Evolutionary conservation across 2,113 vertebrate genomes (phyloP).

Genomic region (Amazona vittata): DNA sequence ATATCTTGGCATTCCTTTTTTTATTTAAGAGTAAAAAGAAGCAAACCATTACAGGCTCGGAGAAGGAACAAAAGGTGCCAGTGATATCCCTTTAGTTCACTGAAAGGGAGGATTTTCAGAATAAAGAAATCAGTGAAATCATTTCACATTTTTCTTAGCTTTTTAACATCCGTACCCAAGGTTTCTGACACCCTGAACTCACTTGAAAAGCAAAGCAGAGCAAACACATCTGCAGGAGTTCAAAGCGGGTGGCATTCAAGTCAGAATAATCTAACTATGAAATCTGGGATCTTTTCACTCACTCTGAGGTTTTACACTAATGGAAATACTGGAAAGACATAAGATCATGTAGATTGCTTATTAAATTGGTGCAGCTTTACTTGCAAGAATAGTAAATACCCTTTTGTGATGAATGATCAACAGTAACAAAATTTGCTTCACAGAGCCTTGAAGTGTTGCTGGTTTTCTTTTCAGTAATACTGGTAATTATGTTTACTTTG

Average conservation of each 20-base stretch:
- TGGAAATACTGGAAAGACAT: not conserved
- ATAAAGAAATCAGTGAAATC: constrained; percentile 17
- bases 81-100: not conserved
- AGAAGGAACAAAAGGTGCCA: constrained; percentile 14
- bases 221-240: constrained; percentile 33
- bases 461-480: constrained; percentile 1
- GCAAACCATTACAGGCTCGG: not conserved
- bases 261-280: not conserved
- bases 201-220: constrained; percentile 2
- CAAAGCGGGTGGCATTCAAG: not conserved
- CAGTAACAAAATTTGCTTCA: not conserved
- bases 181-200: constrained; percentile 13
- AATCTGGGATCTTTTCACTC: not conserved
- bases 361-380: not conserved
- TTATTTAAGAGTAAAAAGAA: not conserved
- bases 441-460: constrained; percentile 19
- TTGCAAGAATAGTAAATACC: not conserved
- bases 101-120: constrained; percentile 27
- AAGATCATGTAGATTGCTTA: not conserved
- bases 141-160: not conserved
- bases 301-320: not conserved
- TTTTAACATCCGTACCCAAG: constrained; percentile 2
- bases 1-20: not conserved
- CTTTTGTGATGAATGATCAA: not conserved
- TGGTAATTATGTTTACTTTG: constrained; percentile 22